Conservation (phyloP, 2,797 vertebrate genomes). For the Onychomys torridus region DNA sequence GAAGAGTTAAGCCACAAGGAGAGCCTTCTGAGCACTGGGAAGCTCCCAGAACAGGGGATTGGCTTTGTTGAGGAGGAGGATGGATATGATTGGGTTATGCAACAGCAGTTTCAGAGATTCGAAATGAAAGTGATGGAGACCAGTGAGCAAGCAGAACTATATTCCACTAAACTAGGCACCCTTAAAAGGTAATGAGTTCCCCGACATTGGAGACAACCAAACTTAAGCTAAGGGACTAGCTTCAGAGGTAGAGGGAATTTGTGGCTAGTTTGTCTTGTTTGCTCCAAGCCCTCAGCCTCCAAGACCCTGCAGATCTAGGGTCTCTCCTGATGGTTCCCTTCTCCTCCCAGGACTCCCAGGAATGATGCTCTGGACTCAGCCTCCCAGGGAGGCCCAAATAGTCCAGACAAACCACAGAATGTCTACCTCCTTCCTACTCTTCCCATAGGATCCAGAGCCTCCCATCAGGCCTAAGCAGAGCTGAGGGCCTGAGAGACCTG, state of each 20-base stretch:
- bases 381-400: neutral
- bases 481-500: neutral
- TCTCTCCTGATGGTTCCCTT: neutral
- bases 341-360: neutral
- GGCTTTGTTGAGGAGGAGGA: neutral
- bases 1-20: neutral
- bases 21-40: neutral
- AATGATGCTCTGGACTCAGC: neutral
- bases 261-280: neutral
- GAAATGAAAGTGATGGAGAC: neutral
- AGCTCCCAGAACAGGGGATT: neutral
- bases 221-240: neutral
- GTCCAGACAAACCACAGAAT: neutral
- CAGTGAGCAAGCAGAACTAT: neutral
- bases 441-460: neutral
- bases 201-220: neutral
- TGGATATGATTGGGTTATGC: neutral
- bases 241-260: neutral
- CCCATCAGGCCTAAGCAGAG: neutral
- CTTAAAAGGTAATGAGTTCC: neutral
- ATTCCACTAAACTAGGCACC: neutral
- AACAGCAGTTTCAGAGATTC: conserved; percentile 17
- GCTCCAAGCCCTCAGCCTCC: neutral
- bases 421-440: neutral
- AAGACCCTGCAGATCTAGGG: neutral